Base-by-base conservation (phyloP, 2,888 invertebrate genomes). In the Deladenus siricidicola region DNA sequence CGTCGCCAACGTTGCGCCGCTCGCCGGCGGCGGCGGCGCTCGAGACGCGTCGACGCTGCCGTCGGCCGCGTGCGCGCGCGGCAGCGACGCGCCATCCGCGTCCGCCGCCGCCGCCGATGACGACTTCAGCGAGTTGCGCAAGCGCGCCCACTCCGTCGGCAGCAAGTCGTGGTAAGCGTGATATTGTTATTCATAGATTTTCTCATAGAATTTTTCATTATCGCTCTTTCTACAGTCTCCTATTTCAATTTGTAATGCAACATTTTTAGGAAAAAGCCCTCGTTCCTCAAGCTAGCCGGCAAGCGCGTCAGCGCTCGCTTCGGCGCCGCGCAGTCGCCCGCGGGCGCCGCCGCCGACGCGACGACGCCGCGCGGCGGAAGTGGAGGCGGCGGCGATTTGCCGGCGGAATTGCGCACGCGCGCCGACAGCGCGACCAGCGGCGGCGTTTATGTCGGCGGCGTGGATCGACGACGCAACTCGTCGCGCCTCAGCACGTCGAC, bases 71-170 rank as follows among this genome's bases (percentile, higher is more conserved):
- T n/a, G n/a, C n/a, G n/a, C n/a, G n/a, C n/a, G n/a, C n/a, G n/a
- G n/a, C n/a, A n/a, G n/a, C n/a, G n/a, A n/a, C n/a, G n/a, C n/a
- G n/a, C n/a, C 14, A 34, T 10, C 39, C 14, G 8, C 39, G 14
- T 10, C 39, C 6, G 14, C 39, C 6, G 17, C 21, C 6, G 23
- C 19, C 6, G 14, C 47, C 48, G 54, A 63, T 2, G n/a, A 53
- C 10, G 34, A 44, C 14, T 21, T 44, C 17, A 45, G 30, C 28
- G 66, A 66, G 30, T 59, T 68, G 14, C 56, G 65, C 14, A 57
- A 58, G 6, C 56, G 65, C 2, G 62, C 65, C 8, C 66, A 66
- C 42, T 65, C 65, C 17, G 45, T 62, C 24, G 65, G 65, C 39
- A 65, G 60, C 50, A 64, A 63, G 28, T 49, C 66, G 17, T 65